Conservation (phyloP, 2,797 vertebrate species). For the Halcyon leucocephala region DNA sequence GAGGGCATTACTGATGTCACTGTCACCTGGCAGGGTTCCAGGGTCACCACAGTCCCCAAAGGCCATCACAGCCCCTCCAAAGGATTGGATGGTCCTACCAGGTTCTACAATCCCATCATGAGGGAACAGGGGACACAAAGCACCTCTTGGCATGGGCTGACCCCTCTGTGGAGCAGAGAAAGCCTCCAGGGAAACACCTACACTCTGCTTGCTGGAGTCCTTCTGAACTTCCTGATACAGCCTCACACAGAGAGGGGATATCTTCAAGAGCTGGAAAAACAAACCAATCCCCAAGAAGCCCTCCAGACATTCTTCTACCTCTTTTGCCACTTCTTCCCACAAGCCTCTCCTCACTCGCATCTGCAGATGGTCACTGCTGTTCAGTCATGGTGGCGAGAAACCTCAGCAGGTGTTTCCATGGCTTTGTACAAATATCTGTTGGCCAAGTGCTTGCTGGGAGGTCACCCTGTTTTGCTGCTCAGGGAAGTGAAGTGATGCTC, state of each 20-base stretch:
- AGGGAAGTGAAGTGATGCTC: background rate
- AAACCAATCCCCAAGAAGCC: background rate
- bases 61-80: background rate
- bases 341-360: fast-evolving
- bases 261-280: background rate
- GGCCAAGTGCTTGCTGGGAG: background rate
- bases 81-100: background rate
- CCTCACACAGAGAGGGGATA: background rate
- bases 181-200: background rate
- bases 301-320: background rate
- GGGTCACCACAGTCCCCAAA: background rate
- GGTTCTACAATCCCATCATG: background rate
- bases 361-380: background rate
- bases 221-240: background rate
- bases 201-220: background rate
- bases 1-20: background rate
- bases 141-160: background rate
- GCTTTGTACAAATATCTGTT: background rate
- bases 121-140: background rate
- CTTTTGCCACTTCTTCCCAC: background rate
- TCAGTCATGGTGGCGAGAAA: fast-evolving
- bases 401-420: fast-evolving
- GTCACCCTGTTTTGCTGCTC: background rate
- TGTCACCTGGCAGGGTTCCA: background rate
- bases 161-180: background rate